Percentiles rank a stretch among this genome's conserved stretches.
These are phyloP conservation scores for Bombus pascuorum DNA, from an alignment of 1,140 invertebrate species.

Conservation along the genomic window DNA sequence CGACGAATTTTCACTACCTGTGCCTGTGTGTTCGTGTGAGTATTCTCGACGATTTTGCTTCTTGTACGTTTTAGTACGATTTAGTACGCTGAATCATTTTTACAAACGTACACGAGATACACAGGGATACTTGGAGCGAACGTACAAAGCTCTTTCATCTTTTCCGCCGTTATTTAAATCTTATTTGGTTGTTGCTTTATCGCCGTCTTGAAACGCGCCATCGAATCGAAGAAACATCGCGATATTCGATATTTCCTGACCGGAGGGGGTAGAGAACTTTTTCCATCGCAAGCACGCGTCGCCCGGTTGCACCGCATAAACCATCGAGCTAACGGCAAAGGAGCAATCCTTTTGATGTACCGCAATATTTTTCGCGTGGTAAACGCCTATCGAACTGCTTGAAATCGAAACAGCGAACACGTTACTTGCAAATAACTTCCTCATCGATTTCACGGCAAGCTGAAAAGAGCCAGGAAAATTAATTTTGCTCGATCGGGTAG, in stretches of 20 bases:
- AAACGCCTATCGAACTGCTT: conserved; percentile 2
- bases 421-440: not conserved
- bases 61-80: not conserved
- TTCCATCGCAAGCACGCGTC: not conserved
- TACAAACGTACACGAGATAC: not conserved
- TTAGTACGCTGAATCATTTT: not conserved
- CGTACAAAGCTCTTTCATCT: conserved; percentile 19
- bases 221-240: conserved; percentile 28
- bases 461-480: not conserved
- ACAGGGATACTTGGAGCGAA: not conserved
- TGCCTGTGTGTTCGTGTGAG: too few species aligned
- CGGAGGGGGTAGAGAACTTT: conserved; percentile 7
- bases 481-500: not conserved
- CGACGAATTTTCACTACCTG: not conserved
- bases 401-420: not conserved
- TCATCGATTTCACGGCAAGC: not conserved
- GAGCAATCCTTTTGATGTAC: conserved; percentile 36
- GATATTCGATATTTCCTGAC: conserved; percentile 43
- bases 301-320: not conserved
- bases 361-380: conserved; percentile 20
- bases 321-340: conserved; percentile 9
- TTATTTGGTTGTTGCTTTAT: conserved; percentile 37
- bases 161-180: conserved; percentile 26
- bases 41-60: not conserved
- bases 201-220: conserved; percentile 17